Conservation (phyloP, 2,888 invertebrate species). For the Galerucella pusilla region DNA sequence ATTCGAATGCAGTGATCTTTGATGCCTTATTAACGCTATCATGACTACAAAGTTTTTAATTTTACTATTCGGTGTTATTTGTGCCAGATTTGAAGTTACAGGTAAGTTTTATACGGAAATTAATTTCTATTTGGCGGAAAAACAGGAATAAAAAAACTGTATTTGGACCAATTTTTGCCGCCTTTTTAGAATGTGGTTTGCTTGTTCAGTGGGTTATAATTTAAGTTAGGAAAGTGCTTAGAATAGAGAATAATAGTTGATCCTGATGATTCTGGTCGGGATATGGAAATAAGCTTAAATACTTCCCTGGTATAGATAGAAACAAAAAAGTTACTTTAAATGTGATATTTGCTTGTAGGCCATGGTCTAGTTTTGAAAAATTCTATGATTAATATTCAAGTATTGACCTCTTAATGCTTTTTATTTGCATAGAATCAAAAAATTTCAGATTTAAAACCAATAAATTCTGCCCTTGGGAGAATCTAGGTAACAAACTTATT, state of each 20-base stretch:
- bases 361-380: constrained; percentile 16
- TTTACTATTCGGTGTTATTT: constrained; percentile 20
- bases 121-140: neutral
- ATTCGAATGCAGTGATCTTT: constrained; percentile 44
- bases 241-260: too few species aligned
- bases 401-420: constrained; percentile 20
- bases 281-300: too few species aligned
- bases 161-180: too few species aligned
- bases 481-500: neutral
- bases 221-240: too few species aligned
- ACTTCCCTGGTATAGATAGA: too few species aligned
- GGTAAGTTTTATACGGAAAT: constrained; percentile 32
- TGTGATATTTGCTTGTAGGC: neutral
- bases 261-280: too few species aligned
- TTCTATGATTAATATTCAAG: constrained; percentile 21
- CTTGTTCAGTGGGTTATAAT: too few species aligned
- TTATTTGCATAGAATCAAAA: constrained; percentile 34
- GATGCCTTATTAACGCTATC: constrained; percentile 28
- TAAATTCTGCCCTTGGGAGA: constrained; percentile 14
- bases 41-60: constrained; percentile 35
- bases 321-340: neutral
- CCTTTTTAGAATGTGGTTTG: too few species aligned
- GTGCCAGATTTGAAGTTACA: constrained; percentile 22
- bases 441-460: constrained; percentile 11
- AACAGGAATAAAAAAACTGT: neutral